Evolutionary conservation across 2,888 invertebrate genomes (phyloP).

Genomic region (Pocota personata): DNA sequence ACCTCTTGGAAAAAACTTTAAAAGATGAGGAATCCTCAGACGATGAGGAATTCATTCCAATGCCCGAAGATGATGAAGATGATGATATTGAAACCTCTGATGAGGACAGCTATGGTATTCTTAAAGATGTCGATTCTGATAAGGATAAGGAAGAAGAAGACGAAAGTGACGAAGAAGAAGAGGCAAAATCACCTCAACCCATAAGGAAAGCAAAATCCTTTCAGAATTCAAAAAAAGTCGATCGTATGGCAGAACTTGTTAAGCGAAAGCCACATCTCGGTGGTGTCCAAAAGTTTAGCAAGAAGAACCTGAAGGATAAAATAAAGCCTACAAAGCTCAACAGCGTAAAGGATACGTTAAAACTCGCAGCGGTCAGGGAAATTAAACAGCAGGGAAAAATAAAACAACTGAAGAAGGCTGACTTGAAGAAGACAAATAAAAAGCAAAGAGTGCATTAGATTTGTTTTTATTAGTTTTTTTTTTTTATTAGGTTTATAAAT

Average conservation of each 20-base stretch:
- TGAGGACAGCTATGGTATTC: constrained; percentile 74
- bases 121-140: constrained; percentile 57
- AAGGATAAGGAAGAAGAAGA: constrained; percentile 40
- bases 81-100: constrained; percentile 72
- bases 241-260: constrained; percentile 76
- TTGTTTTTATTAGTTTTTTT: constrained; percentile 61
- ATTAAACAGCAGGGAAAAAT: constrained; percentile 59
- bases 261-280: constrained; percentile 79
- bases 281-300: constrained; percentile 77
- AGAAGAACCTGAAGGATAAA: constrained; percentile 72
- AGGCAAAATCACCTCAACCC: constrained; percentile 39
- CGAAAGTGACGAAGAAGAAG: constrained; percentile 35
- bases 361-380: constrained; percentile 78
- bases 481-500: constrained; percentile 53
- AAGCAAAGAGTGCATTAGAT: constrained; percentile 45
- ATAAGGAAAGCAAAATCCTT: constrained; percentile 63
- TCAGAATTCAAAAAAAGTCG: constrained; percentile 72
- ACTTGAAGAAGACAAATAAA: constrained; percentile 74
- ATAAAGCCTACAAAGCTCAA: constrained; percentile 57
- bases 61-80: constrained; percentile 31
- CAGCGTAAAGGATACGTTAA: constrained; percentile 72
- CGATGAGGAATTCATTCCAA: constrained; percentile 78
- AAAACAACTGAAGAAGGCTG: constrained; percentile 72
- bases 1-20: constrained; percentile 79
- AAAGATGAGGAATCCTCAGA: constrained; percentile 78